phyloP scores from a whole-genome alignment of 2,797 vertebrate species.

The Sebastes kiyomatsui region DNA sequence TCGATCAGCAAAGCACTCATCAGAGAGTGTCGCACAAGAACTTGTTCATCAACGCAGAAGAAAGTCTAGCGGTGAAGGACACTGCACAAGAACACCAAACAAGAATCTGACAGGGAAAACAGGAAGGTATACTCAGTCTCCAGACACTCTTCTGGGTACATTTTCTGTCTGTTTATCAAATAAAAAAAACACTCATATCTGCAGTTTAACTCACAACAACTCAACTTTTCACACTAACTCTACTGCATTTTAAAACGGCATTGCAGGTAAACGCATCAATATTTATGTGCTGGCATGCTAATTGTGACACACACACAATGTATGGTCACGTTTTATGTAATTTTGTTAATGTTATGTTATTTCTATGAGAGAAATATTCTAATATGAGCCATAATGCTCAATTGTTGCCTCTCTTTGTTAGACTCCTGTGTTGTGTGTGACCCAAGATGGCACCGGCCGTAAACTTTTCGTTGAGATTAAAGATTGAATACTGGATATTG shows the following conservation, averaged over 20 bases:
- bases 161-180: not conserved
- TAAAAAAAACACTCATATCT: not conserved
- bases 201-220: too few species aligned
- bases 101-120: not conserved
- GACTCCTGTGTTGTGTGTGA: too few species aligned
- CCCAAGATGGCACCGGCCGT: too few species aligned
- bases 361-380: too few species aligned
- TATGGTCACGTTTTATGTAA: not conserved
- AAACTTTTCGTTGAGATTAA: too few species aligned
- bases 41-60: not conserved
- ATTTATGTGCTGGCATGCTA: not conserved
- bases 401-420: not conserved
- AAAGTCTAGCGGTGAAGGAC: not conserved
- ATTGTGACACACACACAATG: not conserved
- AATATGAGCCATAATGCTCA: not conserved
- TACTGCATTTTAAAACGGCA: not conserved
- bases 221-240: not conserved
- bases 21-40: not conserved
- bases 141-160: not conserved
- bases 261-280: not conserved
- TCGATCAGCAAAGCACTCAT: conserved; percentile 6
- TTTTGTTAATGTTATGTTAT: not conserved
- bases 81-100: not conserved
- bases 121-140: not conserved
- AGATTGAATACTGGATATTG: too few species aligned